Conservation (phyloP, 2,113 vertebrate genomes). For the Syngnathus floridae region DNA sequence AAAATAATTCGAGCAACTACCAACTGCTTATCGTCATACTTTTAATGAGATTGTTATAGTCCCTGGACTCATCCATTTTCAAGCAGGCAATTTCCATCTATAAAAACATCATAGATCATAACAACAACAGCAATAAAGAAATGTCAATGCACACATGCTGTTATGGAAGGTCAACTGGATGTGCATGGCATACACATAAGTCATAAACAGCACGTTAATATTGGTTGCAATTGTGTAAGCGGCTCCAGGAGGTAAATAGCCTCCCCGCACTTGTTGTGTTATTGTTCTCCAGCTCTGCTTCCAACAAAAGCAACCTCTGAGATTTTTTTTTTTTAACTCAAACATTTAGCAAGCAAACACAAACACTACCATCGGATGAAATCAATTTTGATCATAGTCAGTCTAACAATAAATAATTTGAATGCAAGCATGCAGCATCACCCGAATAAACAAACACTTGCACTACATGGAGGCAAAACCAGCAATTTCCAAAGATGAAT, state of each 20-base stretch:
- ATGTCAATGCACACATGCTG: background rate
- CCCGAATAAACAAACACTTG: background rate
- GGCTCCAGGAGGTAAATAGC: conserved; percentile 10
- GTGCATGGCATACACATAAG: background rate
- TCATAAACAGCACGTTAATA: background rate
- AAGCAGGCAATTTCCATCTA: background rate
- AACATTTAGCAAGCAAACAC: conserved; percentile 11
- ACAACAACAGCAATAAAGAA: background rate
- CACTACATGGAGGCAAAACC: conserved; percentile 7
- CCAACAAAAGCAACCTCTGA: background rate
- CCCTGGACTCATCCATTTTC: background rate
- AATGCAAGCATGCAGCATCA: conserved; percentile 1
- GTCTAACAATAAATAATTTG: conserved; percentile 1
- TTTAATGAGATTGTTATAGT: conserved; percentile 1
- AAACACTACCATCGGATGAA: conserved; percentile 18
- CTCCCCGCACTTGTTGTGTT: conserved; percentile 12
- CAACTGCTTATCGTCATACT: background rate
- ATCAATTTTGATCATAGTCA: conserved; percentile 4
- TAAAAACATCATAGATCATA: background rate
- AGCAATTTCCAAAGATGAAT: conserved; percentile 14
- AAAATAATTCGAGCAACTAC: background rate
- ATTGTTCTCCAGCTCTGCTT: background rate
- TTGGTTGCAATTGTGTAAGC: conserved; percentile 16
- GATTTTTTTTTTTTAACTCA: background rate
- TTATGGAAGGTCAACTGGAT: background rate